Percentiles rank a stretch among this genome's conserved stretches.
Conservation (phyloP, 2,113 vertebrate species). For the Malurus cyaneus region DNA sequence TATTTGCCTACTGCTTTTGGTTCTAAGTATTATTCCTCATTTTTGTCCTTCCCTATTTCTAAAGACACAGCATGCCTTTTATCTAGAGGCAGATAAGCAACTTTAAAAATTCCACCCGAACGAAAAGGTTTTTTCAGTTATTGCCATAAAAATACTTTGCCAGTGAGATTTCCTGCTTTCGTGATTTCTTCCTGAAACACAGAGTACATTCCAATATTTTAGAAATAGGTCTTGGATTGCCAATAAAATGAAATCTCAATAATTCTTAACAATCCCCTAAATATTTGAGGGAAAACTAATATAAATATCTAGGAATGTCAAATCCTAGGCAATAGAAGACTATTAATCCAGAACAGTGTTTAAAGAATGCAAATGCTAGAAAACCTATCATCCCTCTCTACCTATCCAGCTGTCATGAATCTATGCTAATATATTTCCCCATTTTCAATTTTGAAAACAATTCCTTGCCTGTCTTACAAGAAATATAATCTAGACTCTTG, state of each 20-base stretch:
- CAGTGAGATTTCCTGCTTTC: background rate
- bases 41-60: background rate
- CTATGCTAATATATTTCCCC: background rate
- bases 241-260: conserved; percentile 18
- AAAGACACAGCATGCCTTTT: background rate
- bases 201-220: background rate
- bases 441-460: background rate
- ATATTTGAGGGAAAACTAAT: conserved; percentile 15
- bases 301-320: background rate
- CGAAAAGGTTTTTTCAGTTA: background rate
- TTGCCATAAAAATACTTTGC: background rate
- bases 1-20: background rate
- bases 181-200: background rate
- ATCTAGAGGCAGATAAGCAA: background rate
- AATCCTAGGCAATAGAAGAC: background rate
- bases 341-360: background rate
- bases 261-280: background rate
- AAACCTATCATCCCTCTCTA: background rate
- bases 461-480: background rate
- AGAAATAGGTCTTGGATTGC: background rate
- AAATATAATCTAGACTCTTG: background rate
- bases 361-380: background rate
- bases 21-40: background rate
- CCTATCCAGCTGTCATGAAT: background rate
- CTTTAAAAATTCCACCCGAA: background rate